phyloP scores from a whole-genome alignment of 2,113 vertebrate species.

The Gallinago media region DNA sequence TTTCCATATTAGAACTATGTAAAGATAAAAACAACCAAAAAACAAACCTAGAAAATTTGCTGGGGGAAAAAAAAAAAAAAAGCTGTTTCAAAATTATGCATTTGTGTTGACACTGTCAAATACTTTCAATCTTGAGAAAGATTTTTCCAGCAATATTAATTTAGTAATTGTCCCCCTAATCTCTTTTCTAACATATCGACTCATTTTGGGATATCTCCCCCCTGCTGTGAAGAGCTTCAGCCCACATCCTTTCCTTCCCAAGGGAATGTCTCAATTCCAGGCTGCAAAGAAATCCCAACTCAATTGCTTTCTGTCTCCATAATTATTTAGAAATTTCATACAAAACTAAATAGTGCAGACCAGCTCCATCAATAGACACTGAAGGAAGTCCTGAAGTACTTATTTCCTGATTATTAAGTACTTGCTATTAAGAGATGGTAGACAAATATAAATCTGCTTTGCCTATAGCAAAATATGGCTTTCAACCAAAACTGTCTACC shows the following conservation, averaged over 20 bases:
- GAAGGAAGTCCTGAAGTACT: constrained; percentile 10
- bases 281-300: background rate
- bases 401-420: constrained; percentile 18
- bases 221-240: background rate
- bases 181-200: background rate
- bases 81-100: background rate
- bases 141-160: background rate
- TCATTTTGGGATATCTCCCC: background rate
- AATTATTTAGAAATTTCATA: background rate
- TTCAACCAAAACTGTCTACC: background rate
- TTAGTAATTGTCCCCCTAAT: background rate
- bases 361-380: background rate
- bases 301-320: background rate
- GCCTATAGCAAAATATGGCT: background rate
- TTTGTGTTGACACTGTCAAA: background rate
- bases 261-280: background rate
- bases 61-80: background rate
- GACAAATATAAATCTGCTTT: background rate
- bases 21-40: background rate
- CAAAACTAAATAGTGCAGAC: background rate
- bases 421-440: background rate
- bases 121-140: background rate
- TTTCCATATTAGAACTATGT: background rate
- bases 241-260: background rate
- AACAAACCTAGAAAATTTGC: background rate